Evolutionary conservation across 2,888 invertebrate species (phyloP).

Genomic region (Andrena dorsata): DNA sequence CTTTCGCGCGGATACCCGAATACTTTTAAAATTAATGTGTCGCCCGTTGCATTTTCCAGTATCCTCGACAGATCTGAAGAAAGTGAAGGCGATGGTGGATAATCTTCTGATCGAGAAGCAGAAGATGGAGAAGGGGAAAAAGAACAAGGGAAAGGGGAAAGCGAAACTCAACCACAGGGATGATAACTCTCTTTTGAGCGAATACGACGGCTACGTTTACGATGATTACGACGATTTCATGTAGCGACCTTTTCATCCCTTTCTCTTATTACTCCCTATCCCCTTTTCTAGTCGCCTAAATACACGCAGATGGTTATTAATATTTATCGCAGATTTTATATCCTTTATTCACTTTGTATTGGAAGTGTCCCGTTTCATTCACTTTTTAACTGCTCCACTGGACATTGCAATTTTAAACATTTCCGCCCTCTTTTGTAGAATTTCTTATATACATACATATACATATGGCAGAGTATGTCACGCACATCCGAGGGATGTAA

Average conservation of each 20-base stretch:
- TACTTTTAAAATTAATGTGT: neutral
- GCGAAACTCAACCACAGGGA: slow-evolving; percentile 92
- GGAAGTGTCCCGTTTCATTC: slow-evolving; percentile 13
- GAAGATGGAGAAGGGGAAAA: slow-evolving; percentile 94
- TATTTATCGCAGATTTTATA: slow-evolving; percentile 59
- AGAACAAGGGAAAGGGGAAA: slow-evolving; percentile 91
- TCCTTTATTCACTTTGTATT: slow-evolving; percentile 49
- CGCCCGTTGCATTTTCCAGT: slow-evolving; percentile 87
- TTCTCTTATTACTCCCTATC: slow-evolving; percentile 52
- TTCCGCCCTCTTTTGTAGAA: slow-evolving; percentile 12
- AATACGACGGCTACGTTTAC: slow-evolving; percentile 89
- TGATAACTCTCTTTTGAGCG: slow-evolving; percentile 89
- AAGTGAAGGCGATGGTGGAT: slow-evolving; percentile 93
- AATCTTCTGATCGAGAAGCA: slow-evolving; percentile 95
- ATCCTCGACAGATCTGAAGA: slow-evolving; percentile 92
- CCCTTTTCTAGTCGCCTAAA: slow-evolving; percentile 78
- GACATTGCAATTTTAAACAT: slow-evolving; percentile 29
- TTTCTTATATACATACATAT: slow-evolving; percentile 24
- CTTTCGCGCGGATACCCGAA: too few relatives aligned
- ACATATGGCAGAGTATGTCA: slow-evolving; percentile 33
- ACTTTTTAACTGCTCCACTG: slow-evolving; percentile 22
- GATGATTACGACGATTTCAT: slow-evolving; percentile 93
- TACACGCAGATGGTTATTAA: slow-evolving; percentile 63
- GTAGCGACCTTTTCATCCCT: slow-evolving; percentile 86
- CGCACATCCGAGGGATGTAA: slow-evolving; percentile 46